A percentile compares a stretch with the other conserved stretches of the same genome.
Evolutionary conservation across 2,797 vertebrate species (phyloP).

Genomic region (Dermochelys coriacea): DNA sequence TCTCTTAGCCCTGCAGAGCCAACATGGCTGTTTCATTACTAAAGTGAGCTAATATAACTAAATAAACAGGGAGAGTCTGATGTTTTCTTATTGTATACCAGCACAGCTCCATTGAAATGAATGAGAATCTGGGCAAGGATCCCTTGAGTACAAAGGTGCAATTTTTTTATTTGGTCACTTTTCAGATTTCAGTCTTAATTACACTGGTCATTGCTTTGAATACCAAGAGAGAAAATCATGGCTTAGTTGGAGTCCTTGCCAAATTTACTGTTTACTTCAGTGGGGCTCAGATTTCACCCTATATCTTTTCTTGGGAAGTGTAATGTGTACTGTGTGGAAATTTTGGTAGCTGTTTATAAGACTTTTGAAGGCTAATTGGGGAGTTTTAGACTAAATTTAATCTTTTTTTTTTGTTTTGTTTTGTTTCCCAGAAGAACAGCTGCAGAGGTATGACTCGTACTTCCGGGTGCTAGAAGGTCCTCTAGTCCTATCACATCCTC

Average conservation of each 20-base stretch:
- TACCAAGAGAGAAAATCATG: neutral
- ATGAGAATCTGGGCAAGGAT: neutral
- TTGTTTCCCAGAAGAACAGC: constrained; percentile 80
- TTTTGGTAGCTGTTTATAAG: neutral
- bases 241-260: neutral
- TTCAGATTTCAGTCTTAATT: neutral
- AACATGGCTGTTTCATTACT: neutral
- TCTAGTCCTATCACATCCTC: constrained; percentile 69
- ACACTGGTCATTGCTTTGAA: neutral
- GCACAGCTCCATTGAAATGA: neutral
- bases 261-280: neutral
- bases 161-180: neutral
- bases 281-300: too few species aligned
- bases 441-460: constrained; percentile 78
- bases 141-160: neutral
- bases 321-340: neutral
- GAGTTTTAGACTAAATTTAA: neutral
- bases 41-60: neutral
- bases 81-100: neutral
- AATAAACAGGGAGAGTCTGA: neutral
- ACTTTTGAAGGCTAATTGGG: neutral
- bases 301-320: neutral
- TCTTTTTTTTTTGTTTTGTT: neutral
- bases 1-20: neutral
- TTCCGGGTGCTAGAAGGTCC: constrained; percentile 80